Percentiles rank a stretch among this genome's conserved stretches.
Evolutionary conservation across 1,140 invertebrate species (phyloP).

Genomic region (Meloidogyne exigua): DNA sequence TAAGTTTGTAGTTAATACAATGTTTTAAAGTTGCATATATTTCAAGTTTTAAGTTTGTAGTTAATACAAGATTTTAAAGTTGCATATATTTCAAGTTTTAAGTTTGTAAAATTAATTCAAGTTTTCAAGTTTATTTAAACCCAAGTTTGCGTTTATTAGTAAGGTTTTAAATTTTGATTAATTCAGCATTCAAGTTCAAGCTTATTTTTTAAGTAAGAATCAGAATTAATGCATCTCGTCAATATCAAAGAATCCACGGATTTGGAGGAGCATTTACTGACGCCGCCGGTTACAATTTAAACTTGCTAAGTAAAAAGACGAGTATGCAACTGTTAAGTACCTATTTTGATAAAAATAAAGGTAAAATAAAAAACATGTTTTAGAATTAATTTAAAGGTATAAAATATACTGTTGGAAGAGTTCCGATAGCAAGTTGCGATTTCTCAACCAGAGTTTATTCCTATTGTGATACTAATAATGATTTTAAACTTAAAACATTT

Average conservation of each 20-base stretch:
- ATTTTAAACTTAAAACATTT: slow-evolving; percentile 73
- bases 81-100: too few species aligned
- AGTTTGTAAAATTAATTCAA: too few species aligned
- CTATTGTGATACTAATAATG: slow-evolving; percentile 70
- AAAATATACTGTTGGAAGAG: slow-evolving; percentile 75
- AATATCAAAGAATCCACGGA: slow-evolving; percentile 64
- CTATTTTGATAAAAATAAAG: slow-evolving; percentile 36
- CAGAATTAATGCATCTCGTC: slow-evolving; percentile 15
- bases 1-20: too few species aligned
- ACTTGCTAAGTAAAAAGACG: slow-evolving; percentile 16
- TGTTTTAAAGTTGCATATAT: too few species aligned
- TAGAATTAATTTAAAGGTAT: slow-evolving; percentile 66
- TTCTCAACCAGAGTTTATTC: slow-evolving; percentile 75
- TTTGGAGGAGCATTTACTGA: slow-evolving; percentile 68
- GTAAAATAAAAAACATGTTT: slow-evolving; percentile 1
- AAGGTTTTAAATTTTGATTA: too few species aligned
- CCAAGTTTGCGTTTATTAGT: too few species aligned
- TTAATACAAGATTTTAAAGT: too few species aligned
- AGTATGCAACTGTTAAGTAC: slow-evolving; percentile 24
- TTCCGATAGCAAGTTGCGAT: slow-evolving; percentile 80
- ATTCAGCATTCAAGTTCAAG: too few species aligned
- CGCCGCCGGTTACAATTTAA: slow-evolving; percentile 65
- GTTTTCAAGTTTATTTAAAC: too few species aligned
- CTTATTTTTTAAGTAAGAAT: slow-evolving; percentile 14
- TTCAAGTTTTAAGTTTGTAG: too few species aligned